Evolutionary conservation across 2,113 vertebrate genomes (phyloP).

Genomic region (Penelope pileata): DNA sequence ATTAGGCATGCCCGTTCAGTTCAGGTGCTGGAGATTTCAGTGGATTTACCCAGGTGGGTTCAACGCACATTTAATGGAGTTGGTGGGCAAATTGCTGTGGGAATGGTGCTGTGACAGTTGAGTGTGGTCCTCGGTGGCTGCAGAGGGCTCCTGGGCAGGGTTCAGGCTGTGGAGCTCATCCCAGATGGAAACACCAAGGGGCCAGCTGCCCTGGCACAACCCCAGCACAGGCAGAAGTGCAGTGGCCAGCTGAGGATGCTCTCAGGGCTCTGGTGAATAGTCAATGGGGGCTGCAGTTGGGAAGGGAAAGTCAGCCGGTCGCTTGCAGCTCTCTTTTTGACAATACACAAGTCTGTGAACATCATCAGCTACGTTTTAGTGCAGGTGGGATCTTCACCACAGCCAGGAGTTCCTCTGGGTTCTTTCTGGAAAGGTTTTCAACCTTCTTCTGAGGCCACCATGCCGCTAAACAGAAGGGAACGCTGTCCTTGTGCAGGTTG

Average conservation of each 20-base stretch:
- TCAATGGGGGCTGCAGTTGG: accelerated
- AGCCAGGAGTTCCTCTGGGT: neutral
- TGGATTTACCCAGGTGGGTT: neutral
- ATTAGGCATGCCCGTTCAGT: accelerated
- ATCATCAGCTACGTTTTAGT: neutral
- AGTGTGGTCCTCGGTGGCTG: neutral
- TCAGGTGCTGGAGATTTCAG: neutral
- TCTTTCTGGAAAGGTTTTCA: neutral
- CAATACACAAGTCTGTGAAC: neutral
- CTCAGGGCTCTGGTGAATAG: neutral
- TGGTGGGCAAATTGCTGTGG: neutral
- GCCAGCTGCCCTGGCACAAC: neutral
- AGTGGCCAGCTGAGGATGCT: neutral
- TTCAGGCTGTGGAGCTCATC: neutral
- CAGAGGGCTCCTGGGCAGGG: neutral
- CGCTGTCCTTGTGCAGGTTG: slow-evolving; percentile 73
- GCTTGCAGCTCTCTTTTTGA: neutral
- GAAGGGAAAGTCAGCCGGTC: neutral
- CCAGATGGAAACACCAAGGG: neutral
- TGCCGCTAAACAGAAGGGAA: neutral
- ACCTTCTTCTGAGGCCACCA: neutral
- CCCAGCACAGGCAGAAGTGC: neutral
- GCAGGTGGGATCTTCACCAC: neutral
- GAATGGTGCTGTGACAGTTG: neutral
- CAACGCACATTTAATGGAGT: neutral